Conservation (phyloP, 2,888 invertebrate species). For the Athrips mouffetella region DNA sequence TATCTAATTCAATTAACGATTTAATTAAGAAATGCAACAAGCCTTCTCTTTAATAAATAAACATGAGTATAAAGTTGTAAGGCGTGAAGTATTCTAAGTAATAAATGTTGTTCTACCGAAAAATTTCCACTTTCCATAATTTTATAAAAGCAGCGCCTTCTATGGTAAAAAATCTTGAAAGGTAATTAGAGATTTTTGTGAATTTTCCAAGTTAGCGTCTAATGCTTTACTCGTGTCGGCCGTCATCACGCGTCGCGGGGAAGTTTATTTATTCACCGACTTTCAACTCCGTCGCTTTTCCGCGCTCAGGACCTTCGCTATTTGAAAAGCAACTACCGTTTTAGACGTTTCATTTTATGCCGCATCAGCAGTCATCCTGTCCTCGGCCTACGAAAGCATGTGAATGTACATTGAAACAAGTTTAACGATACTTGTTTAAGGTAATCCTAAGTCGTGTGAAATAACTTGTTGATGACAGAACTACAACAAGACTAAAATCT, state of each 20-base stretch:
- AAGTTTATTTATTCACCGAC: conserved; percentile 74
- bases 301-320: conserved; percentile 49
- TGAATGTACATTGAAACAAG: too few species aligned
- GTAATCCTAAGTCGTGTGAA: too few species aligned
- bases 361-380: conserved; percentile 9
- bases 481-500: too few species aligned
- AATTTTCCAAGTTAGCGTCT: conserved; percentile 59
- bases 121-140: conserved; percentile 28
- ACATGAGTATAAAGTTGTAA: conserved; percentile 12
- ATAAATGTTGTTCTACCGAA: conserved; percentile 34
- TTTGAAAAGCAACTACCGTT: conserved; percentile 38
- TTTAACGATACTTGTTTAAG: too few species aligned
- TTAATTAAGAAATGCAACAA: background rate
- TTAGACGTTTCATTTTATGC: conserved; percentile 31
- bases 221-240: conserved; percentile 77
- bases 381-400: too few species aligned
- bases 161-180: conserved; percentile 28
- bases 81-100: conserved; percentile 28
- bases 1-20: background rate
- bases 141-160: conserved; percentile 20
- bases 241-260: conserved; percentile 76
- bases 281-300: conserved; percentile 61
- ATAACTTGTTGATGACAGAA: too few species aligned
- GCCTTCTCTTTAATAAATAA: conserved; percentile 8
- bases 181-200: conserved; percentile 62